Percentiles rank a stretch among this genome's conserved stretches.
Conservation (phyloP, 2,888 invertebrate genomes). For the Morinoia aosen region DNA sequence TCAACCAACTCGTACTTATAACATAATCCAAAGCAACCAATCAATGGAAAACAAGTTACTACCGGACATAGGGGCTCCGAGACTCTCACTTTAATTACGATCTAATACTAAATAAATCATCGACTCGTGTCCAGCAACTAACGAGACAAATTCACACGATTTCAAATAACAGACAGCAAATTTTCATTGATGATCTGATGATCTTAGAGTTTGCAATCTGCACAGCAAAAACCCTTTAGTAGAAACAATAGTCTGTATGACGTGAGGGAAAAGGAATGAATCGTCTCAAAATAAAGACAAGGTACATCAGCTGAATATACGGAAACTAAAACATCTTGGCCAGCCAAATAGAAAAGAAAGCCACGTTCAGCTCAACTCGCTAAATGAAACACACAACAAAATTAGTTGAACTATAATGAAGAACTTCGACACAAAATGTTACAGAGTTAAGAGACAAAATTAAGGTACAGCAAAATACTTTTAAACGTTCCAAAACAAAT, state of each 20-base stretch:
- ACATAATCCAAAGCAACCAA: background rate
- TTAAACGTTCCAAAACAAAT: background rate
- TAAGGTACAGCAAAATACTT: slow-evolving; percentile 5
- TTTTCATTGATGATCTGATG: background rate
- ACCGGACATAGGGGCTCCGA: background rate
- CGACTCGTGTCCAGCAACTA: background rate
- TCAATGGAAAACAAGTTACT: background rate
- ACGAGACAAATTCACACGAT: background rate
- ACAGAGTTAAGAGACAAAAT: slow-evolving; percentile 13
- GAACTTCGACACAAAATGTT: slow-evolving; percentile 24
- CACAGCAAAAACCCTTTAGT: background rate
- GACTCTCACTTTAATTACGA: background rate
- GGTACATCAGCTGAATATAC: background rate
- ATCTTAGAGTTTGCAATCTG: background rate
- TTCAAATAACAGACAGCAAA: background rate
- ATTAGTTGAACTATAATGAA: slow-evolving; percentile 43
- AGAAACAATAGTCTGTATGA: background rate
- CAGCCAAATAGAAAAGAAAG: background rate
- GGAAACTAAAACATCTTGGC: background rate
- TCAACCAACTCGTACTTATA: background rate
- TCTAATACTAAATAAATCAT: background rate
- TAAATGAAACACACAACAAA: slow-evolving; percentile 24
- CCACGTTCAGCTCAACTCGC: background rate
- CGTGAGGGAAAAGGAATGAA: background rate
- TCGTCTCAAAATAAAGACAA: background rate